Evolutionary conservation across 2,113 vertebrate species (phyloP).

Genomic region (Toxostoma redivivum): DNA sequence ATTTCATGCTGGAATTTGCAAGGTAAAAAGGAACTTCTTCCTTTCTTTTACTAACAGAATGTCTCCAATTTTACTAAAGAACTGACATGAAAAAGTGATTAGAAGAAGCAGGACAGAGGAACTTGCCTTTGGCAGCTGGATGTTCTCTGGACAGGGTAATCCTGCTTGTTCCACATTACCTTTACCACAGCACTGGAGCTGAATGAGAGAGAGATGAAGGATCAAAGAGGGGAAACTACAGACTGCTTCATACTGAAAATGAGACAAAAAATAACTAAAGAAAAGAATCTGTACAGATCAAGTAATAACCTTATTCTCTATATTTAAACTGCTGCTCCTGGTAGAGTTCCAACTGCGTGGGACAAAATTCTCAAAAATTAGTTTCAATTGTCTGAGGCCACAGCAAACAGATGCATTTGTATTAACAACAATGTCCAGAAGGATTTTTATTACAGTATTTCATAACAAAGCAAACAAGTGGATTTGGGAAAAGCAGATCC

Average conservation of each 20-base stretch:
- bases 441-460: background rate
- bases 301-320: background rate
- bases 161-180: constrained; percentile 42
- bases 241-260: background rate
- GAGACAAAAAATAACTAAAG: background rate
- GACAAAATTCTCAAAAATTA: background rate
- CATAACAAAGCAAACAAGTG: background rate
- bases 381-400: background rate
- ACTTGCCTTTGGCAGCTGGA: constrained; percentile 71
- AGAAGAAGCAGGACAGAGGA: background rate
- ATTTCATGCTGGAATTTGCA: background rate
- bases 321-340: background rate
- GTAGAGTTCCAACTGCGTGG: background rate
- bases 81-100: background rate
- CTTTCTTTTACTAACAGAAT: background rate
- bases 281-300: background rate
- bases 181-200: constrained; percentile 82
- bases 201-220: background rate
- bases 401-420: background rate
- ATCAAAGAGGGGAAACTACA: background rate
- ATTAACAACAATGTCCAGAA: background rate
- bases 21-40: background rate
- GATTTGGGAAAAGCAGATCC: background rate
- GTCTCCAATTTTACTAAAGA: background rate
- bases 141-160: constrained; percentile 73